Evolutionary conservation across 1,140 invertebrate species (phyloP), one percentile per base, ranked within the genome.

Genomic region (Eumeta japonica): DNA sequence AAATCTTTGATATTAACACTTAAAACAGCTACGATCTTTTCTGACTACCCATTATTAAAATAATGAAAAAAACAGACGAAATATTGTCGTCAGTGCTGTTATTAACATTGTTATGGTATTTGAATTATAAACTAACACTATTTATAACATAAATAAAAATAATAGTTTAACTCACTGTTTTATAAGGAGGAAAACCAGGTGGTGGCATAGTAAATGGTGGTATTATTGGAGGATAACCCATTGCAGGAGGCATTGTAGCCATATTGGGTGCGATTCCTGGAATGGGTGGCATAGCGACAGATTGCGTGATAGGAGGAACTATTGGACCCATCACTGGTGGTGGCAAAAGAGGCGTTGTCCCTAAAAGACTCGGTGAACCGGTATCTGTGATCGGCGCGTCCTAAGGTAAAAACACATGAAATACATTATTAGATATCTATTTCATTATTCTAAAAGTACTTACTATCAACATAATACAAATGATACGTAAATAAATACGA

Each of bases 141-240:
- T 63, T 3, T 54, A 52, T 17, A 16, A 18, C 20, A 19, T 34
- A 1, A n/a, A 20, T 18, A 29, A 28, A 59, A 75, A 64, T 50
- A 76, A 71, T 2, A 62, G 46, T 60, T 54, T 38, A 62, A 50
- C 54, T 75, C 76, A 62, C 77, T 42, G 55, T 63, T 58, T 72
- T 79, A 58, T 58, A 79, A 45, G 42, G 59, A n/a, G 80, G 81
- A 66, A 86, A 87, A 28, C 85, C 86, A 17, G 87, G 87, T 15
- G 87, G 87, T 33, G 87, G 87, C 52, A 89, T 83, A 33, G 80
- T 85, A 67, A 88, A 89, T 27, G 83, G 81, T 28, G 86, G 81
- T 58, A 88, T 82, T 56, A 86, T 83, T 4, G 84, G 82, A n/a
- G 84, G 81, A 55, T 83, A 84, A 13, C 75, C 77, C 46, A 79